A percentile compares a stretch with the other conserved stretches of the same genome.
phyloP scores from a whole-genome alignment of 2,797 vertebrate genomes.

The Arctocebus calabarensis region DNA sequence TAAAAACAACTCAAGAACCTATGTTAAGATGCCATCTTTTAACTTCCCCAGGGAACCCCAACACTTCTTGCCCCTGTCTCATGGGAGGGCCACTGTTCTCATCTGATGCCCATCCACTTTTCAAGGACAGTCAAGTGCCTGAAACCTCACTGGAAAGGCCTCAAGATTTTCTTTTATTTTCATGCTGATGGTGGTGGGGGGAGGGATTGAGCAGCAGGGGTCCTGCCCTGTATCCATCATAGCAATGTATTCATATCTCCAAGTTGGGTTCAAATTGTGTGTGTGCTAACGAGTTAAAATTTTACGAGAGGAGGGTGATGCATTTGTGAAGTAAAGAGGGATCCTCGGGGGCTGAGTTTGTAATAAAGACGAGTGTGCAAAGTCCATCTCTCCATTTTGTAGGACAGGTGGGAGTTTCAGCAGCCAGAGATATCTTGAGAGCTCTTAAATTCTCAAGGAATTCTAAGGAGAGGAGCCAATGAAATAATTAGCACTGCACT shows the following conservation, averaged over 20 bases:
- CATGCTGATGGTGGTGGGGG: not conserved
- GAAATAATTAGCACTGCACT: constrained; percentile 20
- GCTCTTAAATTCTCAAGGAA: constrained; percentile 17
- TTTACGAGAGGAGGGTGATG: not conserved
- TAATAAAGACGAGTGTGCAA: not conserved
- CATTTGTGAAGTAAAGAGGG: not conserved
- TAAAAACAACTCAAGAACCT: not conserved
- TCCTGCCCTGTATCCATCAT: not conserved
- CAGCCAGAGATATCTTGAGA: not conserved
- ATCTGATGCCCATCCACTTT: not conserved
- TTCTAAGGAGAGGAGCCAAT: not conserved
- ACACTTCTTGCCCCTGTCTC: not conserved
- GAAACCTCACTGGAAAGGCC: not conserved
- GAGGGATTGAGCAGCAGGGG: not conserved
- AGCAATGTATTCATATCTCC: not conserved
- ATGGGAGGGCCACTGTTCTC: not conserved
- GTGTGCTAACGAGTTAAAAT: not conserved
- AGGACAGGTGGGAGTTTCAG: not conserved
- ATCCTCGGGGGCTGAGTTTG: not conserved
- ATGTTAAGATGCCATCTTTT: not conserved
- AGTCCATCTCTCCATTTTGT: not conserved
- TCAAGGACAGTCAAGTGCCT: not conserved
- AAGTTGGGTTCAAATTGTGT: not conserved
- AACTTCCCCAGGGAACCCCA: not conserved
- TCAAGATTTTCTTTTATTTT: not conserved